These are phyloP conservation scores for Poecilia velifera DNA, from an alignment of 2,797 vertebrate species.

Conservation along the genomic window DNA sequence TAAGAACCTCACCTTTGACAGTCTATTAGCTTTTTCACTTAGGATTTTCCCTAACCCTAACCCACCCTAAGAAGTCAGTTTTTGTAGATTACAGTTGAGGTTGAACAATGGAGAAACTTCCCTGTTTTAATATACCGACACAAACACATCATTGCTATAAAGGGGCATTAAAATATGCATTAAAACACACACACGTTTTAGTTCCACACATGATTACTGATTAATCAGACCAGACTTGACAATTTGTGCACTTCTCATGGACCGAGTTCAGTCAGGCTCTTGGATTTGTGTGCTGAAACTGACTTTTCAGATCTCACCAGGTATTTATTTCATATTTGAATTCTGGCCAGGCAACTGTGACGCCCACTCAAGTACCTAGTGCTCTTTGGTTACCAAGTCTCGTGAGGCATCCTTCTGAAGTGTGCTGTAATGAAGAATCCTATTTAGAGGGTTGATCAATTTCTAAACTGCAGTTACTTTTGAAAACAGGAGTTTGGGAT, in stretches of 20 bases:
- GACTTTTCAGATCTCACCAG: background rate
- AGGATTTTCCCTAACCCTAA: too few relatives aligned
- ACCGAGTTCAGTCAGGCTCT: background rate
- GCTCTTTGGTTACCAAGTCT: background rate
- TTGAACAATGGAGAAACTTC: background rate
- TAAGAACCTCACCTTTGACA: background rate
- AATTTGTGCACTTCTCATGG: background rate
- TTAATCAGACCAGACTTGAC: background rate
- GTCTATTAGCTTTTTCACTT: background rate
- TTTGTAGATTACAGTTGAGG: background rate
- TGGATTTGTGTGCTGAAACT: background rate
- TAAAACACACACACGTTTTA: background rate
- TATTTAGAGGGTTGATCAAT: background rate
- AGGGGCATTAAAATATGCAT: background rate
- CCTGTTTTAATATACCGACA: background rate
- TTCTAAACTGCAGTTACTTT: background rate
- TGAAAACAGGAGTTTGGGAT: background rate
- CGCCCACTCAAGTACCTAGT: background rate
- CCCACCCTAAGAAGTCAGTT: background rate
- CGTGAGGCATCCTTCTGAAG: background rate
- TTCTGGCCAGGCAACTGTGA: background rate
- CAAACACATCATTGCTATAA: background rate
- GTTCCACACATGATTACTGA: background rate
- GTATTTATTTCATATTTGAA: background rate
- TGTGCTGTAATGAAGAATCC: background rate